phyloP scores from a whole-genome alignment of 2,888 invertebrate species.

The Apodemia hepburni region DNA sequence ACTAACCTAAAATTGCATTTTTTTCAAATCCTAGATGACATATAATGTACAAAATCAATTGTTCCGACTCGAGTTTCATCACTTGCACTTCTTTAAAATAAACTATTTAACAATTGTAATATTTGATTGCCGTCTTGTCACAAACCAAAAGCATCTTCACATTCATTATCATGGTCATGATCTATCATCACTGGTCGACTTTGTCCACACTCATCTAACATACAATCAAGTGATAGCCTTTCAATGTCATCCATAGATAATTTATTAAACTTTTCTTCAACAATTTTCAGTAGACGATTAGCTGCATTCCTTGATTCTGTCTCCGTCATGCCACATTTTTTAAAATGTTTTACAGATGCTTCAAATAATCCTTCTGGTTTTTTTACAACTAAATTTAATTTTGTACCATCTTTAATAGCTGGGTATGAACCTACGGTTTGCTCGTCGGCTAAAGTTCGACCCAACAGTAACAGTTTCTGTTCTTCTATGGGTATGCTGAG shows the following conservation, averaged over 20 bases:
- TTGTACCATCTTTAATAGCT: conserved; percentile 87
- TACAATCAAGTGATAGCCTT: conserved; percentile 42
- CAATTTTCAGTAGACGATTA: conserved; percentile 77
- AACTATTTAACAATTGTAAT: conserved; percentile 22
- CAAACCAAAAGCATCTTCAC: conserved; percentile 38
- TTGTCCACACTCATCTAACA: conserved; percentile 29
- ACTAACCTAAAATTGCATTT: conserved; percentile 10
- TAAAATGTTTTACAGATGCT: conserved; percentile 78
- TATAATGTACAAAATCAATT: conserved; percentile 6
- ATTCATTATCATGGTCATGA: conserved; percentile 42
- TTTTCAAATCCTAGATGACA: background rate
- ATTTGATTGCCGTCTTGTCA: conserved; percentile 24
- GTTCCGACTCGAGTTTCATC: background rate
- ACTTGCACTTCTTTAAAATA: conserved; percentile 12
- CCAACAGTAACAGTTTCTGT: conserved; percentile 86
- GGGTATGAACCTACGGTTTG: conserved; percentile 85
- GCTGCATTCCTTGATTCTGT: conserved; percentile 82
- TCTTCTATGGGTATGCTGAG: conserved; percentile 84
- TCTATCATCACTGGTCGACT: conserved; percentile 33
- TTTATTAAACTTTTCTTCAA: conserved; percentile 73
- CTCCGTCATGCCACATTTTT: conserved; percentile 81
- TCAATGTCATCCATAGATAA: conserved; percentile 82
- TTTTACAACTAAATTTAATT: conserved; percentile 85
- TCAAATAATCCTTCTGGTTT: conserved; percentile 83
- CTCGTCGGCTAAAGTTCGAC: conserved; percentile 86